phyloP scores from a whole-genome alignment of 1,140 invertebrate genomes.

The Schlechtendalia chinensis region DNA sequence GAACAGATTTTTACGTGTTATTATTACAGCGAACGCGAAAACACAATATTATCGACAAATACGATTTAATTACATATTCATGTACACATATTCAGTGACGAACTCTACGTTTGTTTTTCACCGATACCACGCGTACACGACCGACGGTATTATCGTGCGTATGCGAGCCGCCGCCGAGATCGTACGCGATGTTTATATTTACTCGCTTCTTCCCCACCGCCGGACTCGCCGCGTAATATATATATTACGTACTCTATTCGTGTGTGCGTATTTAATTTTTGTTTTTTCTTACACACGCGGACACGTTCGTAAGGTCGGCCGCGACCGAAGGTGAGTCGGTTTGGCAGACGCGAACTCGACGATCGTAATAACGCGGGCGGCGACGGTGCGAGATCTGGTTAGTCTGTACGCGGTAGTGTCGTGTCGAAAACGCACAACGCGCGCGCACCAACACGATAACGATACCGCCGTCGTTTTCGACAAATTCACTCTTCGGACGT shows the following conservation, averaged over 20 bases:
- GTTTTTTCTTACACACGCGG: not conserved
- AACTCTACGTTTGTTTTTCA: not conserved
- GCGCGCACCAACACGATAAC: not conserved
- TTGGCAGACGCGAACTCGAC: conserved; percentile 1
- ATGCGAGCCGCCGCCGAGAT: not conserved
- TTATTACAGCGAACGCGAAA: no score
- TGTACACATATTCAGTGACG: no score
- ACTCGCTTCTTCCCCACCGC: conserved; percentile 4
- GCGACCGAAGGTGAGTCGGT: conserved; percentile 39
- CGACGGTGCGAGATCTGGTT: no score
- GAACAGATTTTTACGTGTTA: no score
- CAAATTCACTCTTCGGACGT: no score
- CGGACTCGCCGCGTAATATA: not conserved
- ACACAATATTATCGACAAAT: no score
- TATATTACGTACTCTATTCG: not conserved
- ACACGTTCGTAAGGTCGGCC: conserved; percentile 27
- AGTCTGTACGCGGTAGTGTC: not conserved
- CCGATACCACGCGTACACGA: not conserved
- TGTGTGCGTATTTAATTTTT: not conserved
- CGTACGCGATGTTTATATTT: conserved; percentile 9
- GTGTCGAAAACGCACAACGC: not conserved
- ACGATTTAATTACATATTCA: no score
- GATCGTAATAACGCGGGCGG: no score
- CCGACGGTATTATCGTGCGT: not conserved
- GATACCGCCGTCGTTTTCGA: no score